Percentiles rank a stretch among this genome's conserved stretches.
Conservation (phyloP, 2,113 vertebrate species). For the Colossoma macropomum region DNA sequence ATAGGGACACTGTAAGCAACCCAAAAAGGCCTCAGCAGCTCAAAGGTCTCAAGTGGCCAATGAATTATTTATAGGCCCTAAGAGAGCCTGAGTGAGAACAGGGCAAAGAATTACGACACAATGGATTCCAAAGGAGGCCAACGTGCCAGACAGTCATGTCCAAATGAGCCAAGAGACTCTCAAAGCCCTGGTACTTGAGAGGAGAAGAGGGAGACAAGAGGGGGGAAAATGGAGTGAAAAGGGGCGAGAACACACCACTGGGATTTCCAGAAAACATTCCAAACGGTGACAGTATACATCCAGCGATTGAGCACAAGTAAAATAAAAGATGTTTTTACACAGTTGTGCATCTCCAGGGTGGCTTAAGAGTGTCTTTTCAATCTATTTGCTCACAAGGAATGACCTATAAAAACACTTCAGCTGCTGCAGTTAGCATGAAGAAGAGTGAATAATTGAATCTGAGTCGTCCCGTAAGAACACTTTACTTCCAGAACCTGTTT, state of each 20-base stretch:
- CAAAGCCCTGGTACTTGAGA: conserved; percentile 49
- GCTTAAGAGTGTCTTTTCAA: conserved; percentile 16
- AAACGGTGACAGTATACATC: conserved; percentile 11
- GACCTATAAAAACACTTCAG: conserved; percentile 25
- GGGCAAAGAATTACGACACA: conserved; percentile 41
- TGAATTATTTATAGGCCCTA: conserved; percentile 76
- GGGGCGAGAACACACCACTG: conserved; percentile 15
- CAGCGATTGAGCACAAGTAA: conserved; percentile 23
- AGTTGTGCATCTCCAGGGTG: conserved; percentile 12
- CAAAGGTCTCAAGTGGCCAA: conserved; percentile 73
- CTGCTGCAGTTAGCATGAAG: background rate
- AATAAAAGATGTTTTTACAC: conserved; percentile 29
- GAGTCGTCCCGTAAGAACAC: conserved; percentile 19
- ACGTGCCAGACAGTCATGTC: conserved; percentile 30
- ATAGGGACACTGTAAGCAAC: conserved; percentile 30
- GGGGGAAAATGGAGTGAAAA: conserved; percentile 33
- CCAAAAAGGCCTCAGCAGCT: conserved; percentile 67
- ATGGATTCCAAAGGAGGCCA: conserved; percentile 37
- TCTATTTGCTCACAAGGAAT: conserved; percentile 31
- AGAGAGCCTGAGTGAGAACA: conserved; percentile 50
- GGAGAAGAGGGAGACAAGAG: conserved; percentile 8
- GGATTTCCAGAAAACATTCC: conserved; percentile 26
- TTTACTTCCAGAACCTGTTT: background rate
- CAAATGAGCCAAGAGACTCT: conserved; percentile 44
- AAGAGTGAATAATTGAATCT: conserved; percentile 31